A percentile compares a stretch with the other conserved stretches of the same genome.
These are phyloP conservation scores for Spatulosminthurus flaviceps DNA, from an alignment of 2,888 invertebrate genomes.

Conservation along the genomic window DNA sequence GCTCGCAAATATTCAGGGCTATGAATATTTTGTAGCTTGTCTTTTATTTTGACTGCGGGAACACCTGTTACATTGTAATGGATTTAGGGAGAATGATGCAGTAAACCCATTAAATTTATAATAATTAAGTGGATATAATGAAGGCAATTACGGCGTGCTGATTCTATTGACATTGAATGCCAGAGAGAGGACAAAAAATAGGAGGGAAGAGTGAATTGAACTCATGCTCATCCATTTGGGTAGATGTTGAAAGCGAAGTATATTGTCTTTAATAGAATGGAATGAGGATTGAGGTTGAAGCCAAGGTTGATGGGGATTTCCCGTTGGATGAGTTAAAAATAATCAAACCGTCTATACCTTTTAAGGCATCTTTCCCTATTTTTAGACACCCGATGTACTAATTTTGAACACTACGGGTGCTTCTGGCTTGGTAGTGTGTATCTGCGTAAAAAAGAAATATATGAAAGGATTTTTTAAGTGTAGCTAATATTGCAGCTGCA, in stretches of 20 bases:
- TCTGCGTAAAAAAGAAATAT: too few relatives aligned
- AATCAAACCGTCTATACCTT: constrained; percentile 48
- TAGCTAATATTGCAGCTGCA: too few relatives aligned
- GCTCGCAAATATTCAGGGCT: too few relatives aligned
- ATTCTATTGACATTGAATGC: constrained; percentile 14
- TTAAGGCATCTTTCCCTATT: constrained; percentile 54
- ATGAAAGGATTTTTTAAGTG: too few relatives aligned
- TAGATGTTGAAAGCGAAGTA: constrained; percentile 1
- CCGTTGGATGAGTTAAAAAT: constrained; percentile 50
- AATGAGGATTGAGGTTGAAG: constrained; percentile 47
- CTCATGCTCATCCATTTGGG: constrained; percentile 1
- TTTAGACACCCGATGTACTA: constrained; percentile 57
- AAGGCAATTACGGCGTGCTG: not conserved
- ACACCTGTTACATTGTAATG: too few relatives aligned
- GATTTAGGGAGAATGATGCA: not conserved
- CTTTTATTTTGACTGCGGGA: too few relatives aligned
- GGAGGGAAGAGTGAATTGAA: constrained; percentile 32
- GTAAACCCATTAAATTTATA: not conserved
- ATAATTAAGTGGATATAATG: constrained; percentile 7
- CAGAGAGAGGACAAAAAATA: not conserved
- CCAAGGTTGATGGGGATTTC: constrained; percentile 56
- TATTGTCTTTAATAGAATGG: constrained; percentile 43
- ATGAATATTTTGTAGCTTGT: too few relatives aligned
- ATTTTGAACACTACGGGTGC: constrained; percentile 49
- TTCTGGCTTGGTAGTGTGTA: too few relatives aligned